Conservation (phyloP, 2,797 vertebrate species). For the Gymnoscopelus braueri region DNA sequence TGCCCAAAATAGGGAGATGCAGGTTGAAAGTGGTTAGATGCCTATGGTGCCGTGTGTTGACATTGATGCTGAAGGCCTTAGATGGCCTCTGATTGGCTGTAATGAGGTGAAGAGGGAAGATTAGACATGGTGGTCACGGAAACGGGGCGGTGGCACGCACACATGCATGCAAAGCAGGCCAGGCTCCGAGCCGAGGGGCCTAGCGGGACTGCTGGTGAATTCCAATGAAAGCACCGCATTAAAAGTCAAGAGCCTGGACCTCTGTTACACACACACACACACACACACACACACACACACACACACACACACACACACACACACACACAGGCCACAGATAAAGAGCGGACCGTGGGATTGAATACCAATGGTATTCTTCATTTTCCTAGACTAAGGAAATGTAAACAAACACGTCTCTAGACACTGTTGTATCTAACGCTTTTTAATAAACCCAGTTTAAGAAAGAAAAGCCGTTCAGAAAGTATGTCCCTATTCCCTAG, state of each 20-base stretch:
- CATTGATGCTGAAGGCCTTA: not conserved
- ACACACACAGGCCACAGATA: conserved; percentile 17
- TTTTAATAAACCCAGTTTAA: not conserved
- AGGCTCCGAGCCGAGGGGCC: conserved; percentile 28
- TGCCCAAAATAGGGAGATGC: too few species aligned
- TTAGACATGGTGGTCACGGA: conserved; percentile 49
- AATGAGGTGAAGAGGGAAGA: conserved; percentile 21
- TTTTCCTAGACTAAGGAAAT: conserved; percentile 10
- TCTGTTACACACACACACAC: conserved; percentile 16
- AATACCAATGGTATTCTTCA: conserved; percentile 22
- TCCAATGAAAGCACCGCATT: conserved; percentile 49
- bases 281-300: not conserved
- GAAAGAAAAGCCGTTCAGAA: not conserved
- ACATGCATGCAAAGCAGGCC: conserved; percentile 3
- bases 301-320: not conserved
- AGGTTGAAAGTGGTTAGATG: too few species aligned
- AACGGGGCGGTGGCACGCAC: conserved; percentile 17
- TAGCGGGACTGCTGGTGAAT: conserved; percentile 43
- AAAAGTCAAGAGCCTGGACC: conserved; percentile 39
- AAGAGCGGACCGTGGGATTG: not conserved
- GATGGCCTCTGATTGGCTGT: conserved; percentile 31
- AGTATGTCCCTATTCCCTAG: too few species aligned
- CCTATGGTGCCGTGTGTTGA: not conserved
- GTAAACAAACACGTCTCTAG: not conserved
- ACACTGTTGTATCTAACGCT: not conserved